These are phyloP conservation scores for Rhinogobio ventralis DNA, from an alignment of 2,797 vertebrate species.

Conservation along the genomic window DNA sequence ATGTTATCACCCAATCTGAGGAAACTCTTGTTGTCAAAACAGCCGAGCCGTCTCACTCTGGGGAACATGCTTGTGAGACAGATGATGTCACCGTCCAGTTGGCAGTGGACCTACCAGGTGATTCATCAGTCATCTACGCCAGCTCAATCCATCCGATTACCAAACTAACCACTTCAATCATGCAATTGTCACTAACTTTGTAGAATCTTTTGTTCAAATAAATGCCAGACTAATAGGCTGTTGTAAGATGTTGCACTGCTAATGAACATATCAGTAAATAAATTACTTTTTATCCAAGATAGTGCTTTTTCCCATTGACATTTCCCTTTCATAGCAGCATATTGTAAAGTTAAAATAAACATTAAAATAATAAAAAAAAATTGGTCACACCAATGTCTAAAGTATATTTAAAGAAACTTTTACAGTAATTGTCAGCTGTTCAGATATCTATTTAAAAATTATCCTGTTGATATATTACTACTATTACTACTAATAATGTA, in stretches of 20 bases:
- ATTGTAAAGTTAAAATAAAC: not conserved
- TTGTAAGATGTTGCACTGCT: not conserved
- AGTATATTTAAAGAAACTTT: not conserved
- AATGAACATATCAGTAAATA: not conserved
- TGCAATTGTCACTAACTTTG: slow-evolving; percentile 71
- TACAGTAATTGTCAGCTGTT: not conserved
- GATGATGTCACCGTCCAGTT: slow-evolving; percentile 80
- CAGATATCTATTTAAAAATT: not conserved
- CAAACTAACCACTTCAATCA: slow-evolving; percentile 67
- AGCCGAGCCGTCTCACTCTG: slow-evolving; percentile 74
- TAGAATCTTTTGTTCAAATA: slow-evolving; percentile 36
- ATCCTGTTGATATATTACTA: not conserved
- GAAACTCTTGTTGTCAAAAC: slow-evolving; percentile 80
- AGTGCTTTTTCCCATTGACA: not conserved
- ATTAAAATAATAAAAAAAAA: not conserved
- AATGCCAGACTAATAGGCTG: slow-evolving; percentile 19
- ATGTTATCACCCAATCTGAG: slow-evolving; percentile 77
- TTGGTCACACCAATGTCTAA: not conserved
- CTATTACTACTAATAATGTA: not conserved
- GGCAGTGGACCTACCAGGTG: slow-evolving; percentile 85
- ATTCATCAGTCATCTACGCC: slow-evolving; percentile 64
- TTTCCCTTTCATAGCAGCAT: not conserved
- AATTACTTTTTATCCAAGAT: not conserved
- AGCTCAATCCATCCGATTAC: slow-evolving; percentile 63
- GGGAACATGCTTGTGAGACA: slow-evolving; percentile 80